Evolutionary conservation across 2,113 vertebrate species (phyloP).

Genomic region (Barbus barbus): DNA sequence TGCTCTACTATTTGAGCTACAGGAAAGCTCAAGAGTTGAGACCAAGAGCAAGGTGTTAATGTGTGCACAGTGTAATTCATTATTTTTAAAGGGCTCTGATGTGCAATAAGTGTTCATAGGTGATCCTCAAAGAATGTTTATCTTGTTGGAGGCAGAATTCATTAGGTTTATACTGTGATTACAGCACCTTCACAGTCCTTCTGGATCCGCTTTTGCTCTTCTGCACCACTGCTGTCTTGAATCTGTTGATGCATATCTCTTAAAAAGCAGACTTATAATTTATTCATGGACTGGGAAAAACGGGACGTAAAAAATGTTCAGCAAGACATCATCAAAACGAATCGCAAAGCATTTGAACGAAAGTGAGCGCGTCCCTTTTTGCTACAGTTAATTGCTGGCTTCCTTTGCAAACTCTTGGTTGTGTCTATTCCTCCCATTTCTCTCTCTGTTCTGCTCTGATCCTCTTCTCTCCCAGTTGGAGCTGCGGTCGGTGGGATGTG

Average conservation of each 20-base stretch:
- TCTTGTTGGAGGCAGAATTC: conserved; percentile 28
- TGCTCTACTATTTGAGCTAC: no score
- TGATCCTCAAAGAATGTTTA: conserved; percentile 28
- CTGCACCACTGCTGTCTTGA: conserved; percentile 22
- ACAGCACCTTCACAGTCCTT: conserved; percentile 8
- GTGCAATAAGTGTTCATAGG: conserved; percentile 14
- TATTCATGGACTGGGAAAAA: conserved; percentile 35
- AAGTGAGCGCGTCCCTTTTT: conserved; percentile 20
- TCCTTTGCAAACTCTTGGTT: not conserved
- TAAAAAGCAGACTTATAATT: conserved; percentile 32
- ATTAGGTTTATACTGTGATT: conserved; percentile 19
- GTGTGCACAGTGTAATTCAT: conserved; percentile 3
- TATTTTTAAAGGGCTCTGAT: conserved; percentile 26
- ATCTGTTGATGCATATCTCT: conserved; percentile 35
- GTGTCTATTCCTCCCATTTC: not conserved
- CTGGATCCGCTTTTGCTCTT: conserved; percentile 6
- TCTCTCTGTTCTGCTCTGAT: not conserved
- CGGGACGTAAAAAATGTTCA: conserved; percentile 43
- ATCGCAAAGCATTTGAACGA: conserved; percentile 23
- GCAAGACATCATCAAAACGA: conserved; percentile 49
- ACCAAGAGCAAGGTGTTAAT: conserved; percentile 7
- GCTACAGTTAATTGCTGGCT: conserved; percentile 34
- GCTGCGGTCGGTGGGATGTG: not conserved
- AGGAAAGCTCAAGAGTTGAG: no score
- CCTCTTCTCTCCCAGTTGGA: not conserved